Percentiles rank a stretch among this genome's conserved stretches.
Conservation (phyloP, 2,113 vertebrate species). For the Myodes glareolus region DNA sequence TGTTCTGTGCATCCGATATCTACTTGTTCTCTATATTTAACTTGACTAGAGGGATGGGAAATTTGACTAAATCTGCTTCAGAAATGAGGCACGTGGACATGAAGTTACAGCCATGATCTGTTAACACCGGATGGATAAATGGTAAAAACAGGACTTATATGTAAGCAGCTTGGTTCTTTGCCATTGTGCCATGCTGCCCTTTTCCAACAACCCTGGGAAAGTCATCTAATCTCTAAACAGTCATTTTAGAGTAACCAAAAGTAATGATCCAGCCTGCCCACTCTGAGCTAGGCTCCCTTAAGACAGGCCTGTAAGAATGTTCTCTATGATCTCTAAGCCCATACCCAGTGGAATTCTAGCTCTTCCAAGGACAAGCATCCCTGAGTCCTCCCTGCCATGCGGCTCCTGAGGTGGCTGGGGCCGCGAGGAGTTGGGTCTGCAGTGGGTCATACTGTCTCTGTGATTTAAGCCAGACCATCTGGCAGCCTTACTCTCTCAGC, state of each 20-base stretch:
- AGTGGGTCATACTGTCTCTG: slow-evolving; percentile 1
- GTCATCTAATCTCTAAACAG: background rate
- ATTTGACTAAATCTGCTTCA: background rate
- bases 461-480: slow-evolving; percentile 73
- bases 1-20: background rate
- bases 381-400: background rate
- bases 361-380: background rate
- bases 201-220: background rate
- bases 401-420: background rate
- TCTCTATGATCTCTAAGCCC: background rate
- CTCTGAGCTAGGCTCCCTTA: background rate
- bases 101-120: background rate
- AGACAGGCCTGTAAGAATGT: background rate
- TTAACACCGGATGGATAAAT: background rate
- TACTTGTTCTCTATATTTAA: background rate
- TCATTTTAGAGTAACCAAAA: slow-evolving; percentile 13
- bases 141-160: background rate
- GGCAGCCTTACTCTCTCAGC: slow-evolving; percentile 14
- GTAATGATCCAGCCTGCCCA: background rate
- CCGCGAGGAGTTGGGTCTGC: background rate
- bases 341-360: background rate
- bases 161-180: background rate
- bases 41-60: background rate
- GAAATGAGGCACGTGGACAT: background rate
- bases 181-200: background rate